A percentile compares a stretch with the other conserved stretches of the same genome.
phyloP scores from a whole-genome alignment of 2,888 invertebrate species.

The Punctoribates punctum region DNA sequence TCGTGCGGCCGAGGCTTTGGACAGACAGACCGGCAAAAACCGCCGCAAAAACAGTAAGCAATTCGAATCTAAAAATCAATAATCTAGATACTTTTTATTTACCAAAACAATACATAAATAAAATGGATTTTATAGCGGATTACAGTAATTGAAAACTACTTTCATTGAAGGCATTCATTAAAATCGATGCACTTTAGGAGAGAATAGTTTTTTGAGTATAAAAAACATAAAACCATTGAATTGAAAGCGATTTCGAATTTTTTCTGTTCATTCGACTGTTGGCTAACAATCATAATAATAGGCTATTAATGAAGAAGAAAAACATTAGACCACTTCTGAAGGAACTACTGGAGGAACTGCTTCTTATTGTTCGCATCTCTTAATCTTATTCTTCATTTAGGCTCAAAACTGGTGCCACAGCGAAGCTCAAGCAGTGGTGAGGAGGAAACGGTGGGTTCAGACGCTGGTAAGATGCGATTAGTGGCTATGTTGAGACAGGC shows the following conservation, averaged over 20 bases:
- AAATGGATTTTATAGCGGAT: too few relatives aligned
- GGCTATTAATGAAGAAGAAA: not conserved
- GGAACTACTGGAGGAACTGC: not conserved
- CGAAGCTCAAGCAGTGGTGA: constrained; percentile 46
- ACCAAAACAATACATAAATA: too few relatives aligned
- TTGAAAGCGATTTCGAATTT: too few relatives aligned
- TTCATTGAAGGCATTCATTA: too few relatives aligned
- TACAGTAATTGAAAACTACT: too few relatives aligned
- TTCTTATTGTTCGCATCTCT: not conserved
- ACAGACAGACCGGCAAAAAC: constrained; percentile 46
- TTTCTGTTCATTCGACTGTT: too few relatives aligned
- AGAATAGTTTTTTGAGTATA: too few relatives aligned
- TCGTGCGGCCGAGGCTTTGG: constrained; percentile 49
- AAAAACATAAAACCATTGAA: too few relatives aligned
- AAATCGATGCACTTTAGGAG: too few relatives aligned
- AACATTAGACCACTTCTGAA: not conserved
- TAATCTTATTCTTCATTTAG: not conserved
- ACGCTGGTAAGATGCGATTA: constrained; percentile 41
- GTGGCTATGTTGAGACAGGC: constrained; percentile 45
- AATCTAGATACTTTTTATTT: not conserved
- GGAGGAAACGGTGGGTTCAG: constrained; percentile 40
- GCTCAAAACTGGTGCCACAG: constrained; percentile 33
- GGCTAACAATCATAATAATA: not conserved
- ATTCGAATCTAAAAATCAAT: too few relatives aligned
- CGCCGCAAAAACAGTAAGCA: constrained; percentile 36